These are phyloP conservation scores for Artemia sinica DNA, from an alignment of 2,888 invertebrate species.

Conservation along the genomic window DNA sequence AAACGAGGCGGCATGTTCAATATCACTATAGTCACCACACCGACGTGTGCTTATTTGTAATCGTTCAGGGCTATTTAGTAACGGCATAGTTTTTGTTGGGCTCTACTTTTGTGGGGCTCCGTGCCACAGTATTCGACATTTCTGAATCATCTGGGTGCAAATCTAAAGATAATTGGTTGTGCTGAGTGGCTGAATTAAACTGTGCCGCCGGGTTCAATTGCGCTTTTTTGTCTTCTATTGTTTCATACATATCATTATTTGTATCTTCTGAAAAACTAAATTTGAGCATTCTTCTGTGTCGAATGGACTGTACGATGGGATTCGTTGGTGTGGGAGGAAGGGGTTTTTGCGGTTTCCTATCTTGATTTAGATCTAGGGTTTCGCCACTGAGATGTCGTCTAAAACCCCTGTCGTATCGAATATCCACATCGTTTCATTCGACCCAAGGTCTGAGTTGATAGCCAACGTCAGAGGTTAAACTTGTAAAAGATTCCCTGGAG, in stretches of 20 bases:
- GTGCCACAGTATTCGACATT: not conserved
- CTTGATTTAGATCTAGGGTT: not conserved
- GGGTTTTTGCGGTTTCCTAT: not conserved
- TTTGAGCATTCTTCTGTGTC: not conserved
- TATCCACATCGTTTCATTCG: not conserved
- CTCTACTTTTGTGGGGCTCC: conserved; percentile 4
- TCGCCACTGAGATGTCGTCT: conserved; percentile 1
- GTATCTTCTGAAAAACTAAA: conserved; percentile 4
- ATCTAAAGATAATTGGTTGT: not conserved
- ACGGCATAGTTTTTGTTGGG: not conserved
- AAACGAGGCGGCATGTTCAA: conserved; percentile 19
- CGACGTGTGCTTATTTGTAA: conserved; percentile 20
- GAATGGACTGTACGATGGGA: not conserved
- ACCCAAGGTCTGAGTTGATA: conserved; percentile 11
- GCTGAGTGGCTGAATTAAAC: not conserved
- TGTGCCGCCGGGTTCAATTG: not conserved
- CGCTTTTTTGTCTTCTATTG: not conserved
- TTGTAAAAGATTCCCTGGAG: conserved; percentile 33
- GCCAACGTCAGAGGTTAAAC: conserved; percentile 11
- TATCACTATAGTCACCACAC: conserved; percentile 22
- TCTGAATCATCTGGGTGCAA: not conserved
- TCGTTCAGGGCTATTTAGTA: conserved; percentile 10
- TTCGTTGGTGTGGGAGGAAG: not conserved
- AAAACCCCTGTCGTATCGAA: conserved; percentile 4
- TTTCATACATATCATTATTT: not conserved